Base-by-base conservation (phyloP, 2,888 invertebrate species). In the Melanostoma scalare region DNA sequence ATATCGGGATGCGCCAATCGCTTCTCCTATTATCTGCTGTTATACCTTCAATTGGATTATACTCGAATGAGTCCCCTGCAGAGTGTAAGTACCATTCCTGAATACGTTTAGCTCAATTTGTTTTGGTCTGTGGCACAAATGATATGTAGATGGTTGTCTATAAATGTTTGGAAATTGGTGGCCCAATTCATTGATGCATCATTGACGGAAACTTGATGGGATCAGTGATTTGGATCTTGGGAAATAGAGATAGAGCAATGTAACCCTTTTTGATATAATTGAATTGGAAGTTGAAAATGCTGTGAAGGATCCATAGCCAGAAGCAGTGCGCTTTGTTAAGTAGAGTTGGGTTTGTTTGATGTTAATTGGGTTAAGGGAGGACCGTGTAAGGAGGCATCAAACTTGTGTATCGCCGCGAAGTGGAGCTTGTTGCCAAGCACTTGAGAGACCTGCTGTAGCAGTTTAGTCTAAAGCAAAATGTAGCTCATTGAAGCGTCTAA, bases 1-100 rank as follows among this genome's bases (percentile, higher is more conserved):
- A 75, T 74, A 80, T 80, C 80, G 44, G 69, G 80, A 80, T 80
- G 80, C 74, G 80, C 80, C 80, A 80, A 79, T 79, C 73, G 68
- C n/a, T 33, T 67, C 50, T 58, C 46, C 50, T 30, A 65, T 77
- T 77, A 63, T 48, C 33, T 61, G 10, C 63, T 55, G 71, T 71
- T 77, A 20, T 20, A 71, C 56, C 56, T 77, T 71, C 71, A 63
- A 71, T 58, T 77, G 71, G 68, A 76, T 75, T 53, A 65, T 58
- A 48, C 40, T 56, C 5, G 5, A 3, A 4, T 6, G 31, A 44
- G 33, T 20, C 38, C 53, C 42, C 35, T 40, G 20, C 9, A 9
- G 53, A 46, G 42, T 38, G 46, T 52, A 50, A 50, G n/a, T 42
- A 6, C 3, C 8, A 8, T 4, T 6, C 8, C 50, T 10, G n/a